These are phyloP conservation scores for Bemisia tabaci DNA, from an alignment of 1,140 invertebrate genomes.

Conservation along the genomic window DNA sequence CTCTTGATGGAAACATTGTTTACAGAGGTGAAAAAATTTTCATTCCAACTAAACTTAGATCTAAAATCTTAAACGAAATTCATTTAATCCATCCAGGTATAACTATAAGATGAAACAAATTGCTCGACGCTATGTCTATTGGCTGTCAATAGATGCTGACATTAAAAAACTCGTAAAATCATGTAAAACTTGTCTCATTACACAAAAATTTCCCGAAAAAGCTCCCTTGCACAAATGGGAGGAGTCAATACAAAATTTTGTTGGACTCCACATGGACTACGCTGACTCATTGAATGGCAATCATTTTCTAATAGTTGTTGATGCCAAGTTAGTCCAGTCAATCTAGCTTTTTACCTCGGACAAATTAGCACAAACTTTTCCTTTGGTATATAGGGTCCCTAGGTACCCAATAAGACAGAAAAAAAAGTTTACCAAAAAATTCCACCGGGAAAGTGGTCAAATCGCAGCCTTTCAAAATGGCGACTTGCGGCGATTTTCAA, in stretches of 20 bases:
- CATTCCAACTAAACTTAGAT: slow-evolving; percentile 7
- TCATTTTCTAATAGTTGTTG: background rate
- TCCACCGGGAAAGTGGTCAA: too few species aligned
- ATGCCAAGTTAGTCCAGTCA: too few species aligned
- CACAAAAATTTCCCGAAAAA: background rate
- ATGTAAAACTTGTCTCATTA: background rate
- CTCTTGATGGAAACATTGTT: slow-evolving; percentile 2
- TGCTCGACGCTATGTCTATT: slow-evolving; percentile 7
- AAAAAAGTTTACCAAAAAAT: too few species aligned
- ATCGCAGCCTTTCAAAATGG: too few species aligned
- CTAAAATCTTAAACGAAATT: slow-evolving; percentile 9
- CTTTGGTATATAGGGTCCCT: too few species aligned
- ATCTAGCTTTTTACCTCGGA: too few species aligned
- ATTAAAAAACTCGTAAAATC: slow-evolving; percentile 3
- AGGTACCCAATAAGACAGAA: too few species aligned
- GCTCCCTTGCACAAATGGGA: background rate
- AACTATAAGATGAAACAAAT: slow-evolving; percentile 12
- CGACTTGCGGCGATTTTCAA: too few species aligned
- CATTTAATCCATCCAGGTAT: slow-evolving; percentile 14
- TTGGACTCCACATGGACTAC: slow-evolving; percentile 4
- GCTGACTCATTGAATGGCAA: background rate
- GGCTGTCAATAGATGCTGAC: slow-evolving; percentile 18
- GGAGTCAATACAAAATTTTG: background rate
- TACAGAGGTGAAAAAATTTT: slow-evolving; percentile 11
- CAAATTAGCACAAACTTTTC: too few species aligned